These are phyloP conservation scores for Amphipyra berbera DNA, from an alignment of 2,888 invertebrate genomes.

Conservation along the genomic window DNA sequence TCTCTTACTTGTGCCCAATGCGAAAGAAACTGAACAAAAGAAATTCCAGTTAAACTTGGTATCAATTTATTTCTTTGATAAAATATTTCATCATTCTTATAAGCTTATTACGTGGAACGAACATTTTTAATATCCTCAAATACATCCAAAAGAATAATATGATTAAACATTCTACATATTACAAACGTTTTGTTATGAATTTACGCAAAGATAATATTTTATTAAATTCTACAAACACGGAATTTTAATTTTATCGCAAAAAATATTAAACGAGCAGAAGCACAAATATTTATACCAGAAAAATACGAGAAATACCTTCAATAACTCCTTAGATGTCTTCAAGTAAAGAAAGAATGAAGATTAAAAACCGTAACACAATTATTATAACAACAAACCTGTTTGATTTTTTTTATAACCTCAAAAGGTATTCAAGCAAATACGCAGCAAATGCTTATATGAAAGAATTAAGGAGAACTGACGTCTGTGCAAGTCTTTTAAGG, in stretches of 20 bases:
- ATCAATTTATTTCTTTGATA: slow-evolving; percentile 46
- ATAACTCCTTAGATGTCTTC: slow-evolving; percentile 42
- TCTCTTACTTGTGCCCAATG: no score
- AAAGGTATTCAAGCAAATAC: slow-evolving; percentile 12
- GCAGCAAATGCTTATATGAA: slow-evolving; percentile 25
- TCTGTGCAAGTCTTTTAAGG: slow-evolving; percentile 9
- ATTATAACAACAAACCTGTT: slow-evolving; percentile 17
- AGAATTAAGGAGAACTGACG: slow-evolving; percentile 16
- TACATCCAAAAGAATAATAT: slow-evolving; percentile 26
- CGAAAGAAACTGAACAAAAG: slow-evolving; percentile 27
- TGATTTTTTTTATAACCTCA: slow-evolving; percentile 4
- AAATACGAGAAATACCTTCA: slow-evolving; percentile 31
- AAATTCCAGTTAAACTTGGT: slow-evolving; percentile 25
- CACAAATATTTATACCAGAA: slow-evolving; percentile 10
- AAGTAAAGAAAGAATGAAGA: slow-evolving; percentile 42
- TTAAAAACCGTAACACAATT: slow-evolving; percentile 46
- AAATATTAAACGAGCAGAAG: slow-evolving; percentile 1
- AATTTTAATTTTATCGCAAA: slow-evolving; percentile 39
- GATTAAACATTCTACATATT: slow-evolving; percentile 49
- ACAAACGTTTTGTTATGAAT: slow-evolving; percentile 46
- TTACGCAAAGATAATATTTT: slow-evolving; percentile 40
- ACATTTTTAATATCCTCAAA: slow-evolving; percentile 52
- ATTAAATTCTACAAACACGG: slow-evolving; percentile 55
- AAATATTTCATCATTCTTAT: slow-evolving; percentile 31
- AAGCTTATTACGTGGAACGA: slow-evolving; percentile 36